These are phyloP conservation scores for Tenthredo mesomela DNA, from an alignment of 2,888 invertebrate species.

Conservation along the genomic window DNA sequence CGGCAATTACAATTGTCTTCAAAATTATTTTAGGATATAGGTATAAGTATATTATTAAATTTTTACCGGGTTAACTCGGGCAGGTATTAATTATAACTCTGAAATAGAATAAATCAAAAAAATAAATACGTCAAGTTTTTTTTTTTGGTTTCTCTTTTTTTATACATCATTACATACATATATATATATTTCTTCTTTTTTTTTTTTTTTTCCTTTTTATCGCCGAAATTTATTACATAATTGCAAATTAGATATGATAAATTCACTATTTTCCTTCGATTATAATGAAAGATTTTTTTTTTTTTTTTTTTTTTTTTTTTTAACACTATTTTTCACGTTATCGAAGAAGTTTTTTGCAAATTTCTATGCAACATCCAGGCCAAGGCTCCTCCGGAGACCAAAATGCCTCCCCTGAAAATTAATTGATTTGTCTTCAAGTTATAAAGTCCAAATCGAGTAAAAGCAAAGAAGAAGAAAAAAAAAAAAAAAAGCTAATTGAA, in stretches of 20 bases:
- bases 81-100: too few relatives aligned
- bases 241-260: too few relatives aligned
- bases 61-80: too few relatives aligned
- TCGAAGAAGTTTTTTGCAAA: slow-evolving; percentile 14
- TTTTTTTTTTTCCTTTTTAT: too few relatives aligned
- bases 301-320: background rate
- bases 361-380: slow-evolving; percentile 64
- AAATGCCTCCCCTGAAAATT: slow-evolving; percentile 66
- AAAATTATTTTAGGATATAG: background rate
- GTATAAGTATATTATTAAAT: background rate
- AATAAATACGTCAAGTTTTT: background rate
- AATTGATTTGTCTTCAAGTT: background rate
- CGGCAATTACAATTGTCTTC: background rate
- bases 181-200: background rate
- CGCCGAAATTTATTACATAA: too few relatives aligned
- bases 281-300: background rate
- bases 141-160: background rate
- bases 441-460: background rate
- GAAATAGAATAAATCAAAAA: too few relatives aligned
- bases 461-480: too few relatives aligned
- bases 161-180: background rate
- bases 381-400: slow-evolving; percentile 66
- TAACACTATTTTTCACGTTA: background rate
- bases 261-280: too few relatives aligned
- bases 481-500: background rate